Percentiles rank a stretch among this genome's conserved stretches.
These are phyloP conservation scores for Apodemia mormo DNA, from an alignment of 2,888 invertebrate genomes.

Conservation along the genomic window DNA sequence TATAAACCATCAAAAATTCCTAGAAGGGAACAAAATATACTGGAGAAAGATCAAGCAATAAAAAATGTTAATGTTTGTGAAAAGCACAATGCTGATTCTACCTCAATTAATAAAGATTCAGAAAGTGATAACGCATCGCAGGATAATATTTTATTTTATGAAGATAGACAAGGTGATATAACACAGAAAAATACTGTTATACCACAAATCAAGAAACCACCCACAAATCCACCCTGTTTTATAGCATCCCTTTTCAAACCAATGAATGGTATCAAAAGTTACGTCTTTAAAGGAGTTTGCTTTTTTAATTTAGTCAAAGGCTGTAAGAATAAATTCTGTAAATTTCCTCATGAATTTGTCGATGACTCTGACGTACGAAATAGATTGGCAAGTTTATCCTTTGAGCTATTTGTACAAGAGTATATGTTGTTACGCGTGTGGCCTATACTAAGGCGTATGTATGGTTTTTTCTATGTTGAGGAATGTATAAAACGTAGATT, in stretches of 20 bases:
- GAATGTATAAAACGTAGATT: conserved; percentile 52
- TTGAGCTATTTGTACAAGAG: conserved; percentile 53
- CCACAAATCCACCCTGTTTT: conserved; percentile 28
- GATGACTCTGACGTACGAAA: conserved; percentile 31
- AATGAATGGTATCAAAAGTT: conserved; percentile 36
- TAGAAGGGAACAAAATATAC: conserved; percentile 20
- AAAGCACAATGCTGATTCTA: conserved; percentile 62
- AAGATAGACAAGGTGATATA: conserved; percentile 24
- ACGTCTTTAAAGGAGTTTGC: conserved; percentile 51
- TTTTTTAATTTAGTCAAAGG: conserved; percentile 48
- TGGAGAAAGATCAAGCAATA: conserved; percentile 22
- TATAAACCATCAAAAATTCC: conserved; percentile 52
- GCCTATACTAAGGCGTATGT: conserved; percentile 43
- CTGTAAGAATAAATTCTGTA: conserved; percentile 51
- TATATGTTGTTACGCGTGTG: conserved; percentile 48
- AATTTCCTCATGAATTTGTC: conserved; percentile 46
- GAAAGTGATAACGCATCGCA: conserved; percentile 21
- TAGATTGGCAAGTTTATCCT: conserved; percentile 32
- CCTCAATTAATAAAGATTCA: conserved; percentile 48
- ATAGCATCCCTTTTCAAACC: conserved; percentile 37
- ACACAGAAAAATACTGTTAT: conserved; percentile 1
- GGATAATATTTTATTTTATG: conserved; percentile 23
- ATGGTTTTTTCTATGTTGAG: conserved; percentile 48
- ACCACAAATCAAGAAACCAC: neutral
- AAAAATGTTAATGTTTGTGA: conserved; percentile 46